These are phyloP conservation scores for Coptodon rendalli DNA, from an alignment of 2,113 vertebrate genomes.

Conservation along the genomic window DNA sequence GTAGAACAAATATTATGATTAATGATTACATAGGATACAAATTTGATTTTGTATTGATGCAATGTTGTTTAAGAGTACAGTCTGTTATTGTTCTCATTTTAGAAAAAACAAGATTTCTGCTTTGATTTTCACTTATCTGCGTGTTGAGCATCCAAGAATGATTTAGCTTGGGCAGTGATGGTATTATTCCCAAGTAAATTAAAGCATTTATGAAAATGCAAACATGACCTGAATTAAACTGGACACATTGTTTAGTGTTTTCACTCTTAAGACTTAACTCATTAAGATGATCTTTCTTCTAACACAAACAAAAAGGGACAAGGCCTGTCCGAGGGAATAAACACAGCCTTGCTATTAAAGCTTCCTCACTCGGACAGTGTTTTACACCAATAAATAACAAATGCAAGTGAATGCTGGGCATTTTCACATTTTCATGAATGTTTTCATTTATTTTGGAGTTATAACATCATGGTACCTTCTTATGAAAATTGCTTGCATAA, in stretches of 20 bases:
- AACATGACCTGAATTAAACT: background rate
- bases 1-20: conserved; percentile 57
- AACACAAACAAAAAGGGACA: conserved; percentile 49
- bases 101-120: background rate
- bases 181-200: background rate
- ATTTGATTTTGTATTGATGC: conserved; percentile 15
- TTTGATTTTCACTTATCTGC: background rate
- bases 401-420: conserved; percentile 14
- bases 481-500: background rate
- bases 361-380: conserved; percentile 44
- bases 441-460: background rate
- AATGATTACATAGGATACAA: conserved; percentile 33
- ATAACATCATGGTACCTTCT: background rate
- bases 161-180: background rate
- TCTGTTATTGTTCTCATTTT: background rate
- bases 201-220: conserved; percentile 1
- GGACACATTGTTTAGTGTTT: background rate
- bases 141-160: background rate
- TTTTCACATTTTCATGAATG: background rate
- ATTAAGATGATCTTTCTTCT: conserved; percentile 46
- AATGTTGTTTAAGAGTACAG: background rate
- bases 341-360: conserved; percentile 48
- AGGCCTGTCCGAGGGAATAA: conserved; percentile 50
- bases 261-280: conserved; percentile 40
- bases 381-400: conserved; percentile 51